phyloP scores from a whole-genome alignment of 2,797 vertebrate genomes.

The Danio aesculapii region DNA sequence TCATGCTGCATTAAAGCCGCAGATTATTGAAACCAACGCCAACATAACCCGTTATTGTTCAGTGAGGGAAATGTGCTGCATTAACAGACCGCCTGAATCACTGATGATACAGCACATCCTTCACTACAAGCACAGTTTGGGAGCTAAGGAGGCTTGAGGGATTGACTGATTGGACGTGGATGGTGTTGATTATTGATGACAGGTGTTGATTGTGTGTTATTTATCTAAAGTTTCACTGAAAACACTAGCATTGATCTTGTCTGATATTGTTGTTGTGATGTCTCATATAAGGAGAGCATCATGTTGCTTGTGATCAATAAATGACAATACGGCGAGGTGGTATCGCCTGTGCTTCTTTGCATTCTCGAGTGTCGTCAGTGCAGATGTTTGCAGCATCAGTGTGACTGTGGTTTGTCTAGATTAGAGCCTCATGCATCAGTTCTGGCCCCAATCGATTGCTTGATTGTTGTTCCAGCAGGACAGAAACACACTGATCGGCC shows the following conservation, averaged over 20 bases:
- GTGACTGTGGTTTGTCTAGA: background rate
- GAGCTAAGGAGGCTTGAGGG: background rate
- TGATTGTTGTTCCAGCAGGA: conserved; percentile 1
- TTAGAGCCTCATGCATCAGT: background rate
- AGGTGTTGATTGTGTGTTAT: background rate
- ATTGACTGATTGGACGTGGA: background rate
- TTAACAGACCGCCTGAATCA: background rate
- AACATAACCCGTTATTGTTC: background rate
- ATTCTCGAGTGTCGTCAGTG: conserved; percentile 30
- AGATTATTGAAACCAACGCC: background rate
- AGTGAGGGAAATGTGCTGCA: conserved; percentile 2
- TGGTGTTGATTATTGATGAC: background rate
- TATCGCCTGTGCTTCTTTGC: conserved; percentile 11
- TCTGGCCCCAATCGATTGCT: background rate
- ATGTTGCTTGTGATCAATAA: background rate
- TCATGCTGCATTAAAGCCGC: conserved; percentile 11
- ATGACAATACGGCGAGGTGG: background rate
- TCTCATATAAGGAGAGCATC: background rate
- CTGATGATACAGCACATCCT: background rate
- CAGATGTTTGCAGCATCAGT: conserved; percentile 15
- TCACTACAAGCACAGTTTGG: background rate
- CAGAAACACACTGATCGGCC: background rate
- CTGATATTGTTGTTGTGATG: background rate
- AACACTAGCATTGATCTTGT: background rate
- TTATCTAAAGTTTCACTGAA: background rate